Base-by-base conservation (phyloP, 2,888 invertebrate species). In the Hirtodrosophila duncani region DNA sequence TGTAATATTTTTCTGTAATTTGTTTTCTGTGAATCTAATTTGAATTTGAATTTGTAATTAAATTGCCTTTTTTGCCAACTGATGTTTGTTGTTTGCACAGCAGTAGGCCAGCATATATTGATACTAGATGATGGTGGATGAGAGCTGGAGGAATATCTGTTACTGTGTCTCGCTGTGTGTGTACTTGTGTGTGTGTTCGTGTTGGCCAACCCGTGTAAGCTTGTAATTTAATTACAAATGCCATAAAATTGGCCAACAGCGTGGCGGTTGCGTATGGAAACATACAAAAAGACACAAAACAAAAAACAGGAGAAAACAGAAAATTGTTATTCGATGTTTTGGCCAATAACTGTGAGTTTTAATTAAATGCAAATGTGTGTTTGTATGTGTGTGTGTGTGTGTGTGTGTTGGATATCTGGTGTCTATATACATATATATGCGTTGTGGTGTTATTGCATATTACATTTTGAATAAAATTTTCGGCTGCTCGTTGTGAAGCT, bases 221-320 rank as follows among this genome's bases (percentile, higher is more conserved):
- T 65, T n/a, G n/a, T 64, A 72, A 81, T 68, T 74, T 74, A 74
- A 74, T 74, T 74, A 78, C 81, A 77, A 63, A 60, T 56, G 48
- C 62, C 46, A 70, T 67, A 49, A 58, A 67, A 67, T 70, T 53
- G 51, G 49, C 44, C 64, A 53, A 26, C 31, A 51, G 31, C 30
- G n/a, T n/a, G n/a, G n/a, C n/a, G n/a, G n/a, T n/a, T n/a, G n/a
- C n/a, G n/a, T n/a, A n/a, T n/a, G n/a, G n/a, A n/a, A 45, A 20
- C 20, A 34, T 7, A 9, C 30, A 14, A 30, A 30, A 21, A 11
- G 31, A 13, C 18, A 21, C 42, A 50, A 24, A 23, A 14, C 10
- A 20, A 20, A 24, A 36, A 60, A 21, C 29, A 42, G 26, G 6
- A 10, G 20, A 18, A 42, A 50, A n/a, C n/a, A n/a, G n/a, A 63